Base-by-base conservation (phyloP, 1,140 invertebrate genomes). In the Adelges cooleyi region DNA sequence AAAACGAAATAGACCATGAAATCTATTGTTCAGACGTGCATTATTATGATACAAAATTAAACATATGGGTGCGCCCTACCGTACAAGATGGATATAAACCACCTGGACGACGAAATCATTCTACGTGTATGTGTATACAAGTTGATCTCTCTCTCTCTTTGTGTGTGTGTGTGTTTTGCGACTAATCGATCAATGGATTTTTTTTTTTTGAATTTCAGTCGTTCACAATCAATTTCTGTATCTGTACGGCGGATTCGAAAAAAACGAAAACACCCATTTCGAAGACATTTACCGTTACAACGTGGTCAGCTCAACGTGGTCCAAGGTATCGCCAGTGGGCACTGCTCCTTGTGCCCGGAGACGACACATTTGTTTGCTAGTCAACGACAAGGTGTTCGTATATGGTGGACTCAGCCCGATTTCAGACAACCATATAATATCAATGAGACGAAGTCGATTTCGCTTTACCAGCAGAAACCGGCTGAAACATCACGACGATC, bases 231-330 rank as follows among this genome's bases (percentile, higher is more conserved):
- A 80, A 22, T 77, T 82, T 68, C 80, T 94, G 73, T 92, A 89
- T 71, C 82, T 94, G 48, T 93, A 94, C 78, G 91, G 91, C 38
- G 91, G 91, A 9, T 93, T 86, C 72, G 89, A 92, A 76, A 86
- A 86, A 5, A 75, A 83, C 17, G 71, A 76, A 36, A 81, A 86
- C 68, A 75, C 78, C 54, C 92, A 95, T 75, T 93, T 83, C 71
- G 87, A 89, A 76, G 89, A 94, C 77, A 74, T 93, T 38, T 83
- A 85, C 71, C 80, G 81, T 71, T 92, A 84, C 76, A 78, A 82
- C 75, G 78, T 82, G 70, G 74, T 74, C 53, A 77, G 74, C 17
- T 82, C 80, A 69, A 68, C 73, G 15, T 90, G 87, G 87, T 79
- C 78, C 65, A 20, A 15, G 27, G 72, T 90, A 1, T 77, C 80